phyloP scores from a whole-genome alignment of 2,888 invertebrate genomes.

The Mythimna ferrago region DNA sequence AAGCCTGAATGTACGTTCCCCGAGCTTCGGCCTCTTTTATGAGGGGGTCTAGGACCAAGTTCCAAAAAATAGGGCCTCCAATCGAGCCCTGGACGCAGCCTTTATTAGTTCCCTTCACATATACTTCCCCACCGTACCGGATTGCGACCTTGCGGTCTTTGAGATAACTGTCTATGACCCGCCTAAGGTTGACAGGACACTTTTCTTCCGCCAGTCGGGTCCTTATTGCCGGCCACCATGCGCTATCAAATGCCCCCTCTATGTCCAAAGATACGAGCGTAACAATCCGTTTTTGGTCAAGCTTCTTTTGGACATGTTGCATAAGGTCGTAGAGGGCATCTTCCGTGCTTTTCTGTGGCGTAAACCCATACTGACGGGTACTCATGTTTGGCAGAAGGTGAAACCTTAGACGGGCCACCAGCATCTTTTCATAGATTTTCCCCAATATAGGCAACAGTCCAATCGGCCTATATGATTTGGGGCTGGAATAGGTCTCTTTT shows the following conservation, averaged over 20 bases:
- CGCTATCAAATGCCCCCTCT: background rate
- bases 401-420: no score
- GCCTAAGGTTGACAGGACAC: background rate
- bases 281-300: no score
- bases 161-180: slow-evolving; percentile 10
- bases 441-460: slow-evolving; percentile 10
- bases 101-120: background rate
- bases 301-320: no score
- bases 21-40: no score
- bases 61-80: background rate
- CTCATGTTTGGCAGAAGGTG: no score
- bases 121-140: slow-evolving; percentile 19
- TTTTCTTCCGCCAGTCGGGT: background rate
- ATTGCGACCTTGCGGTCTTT: slow-evolving; percentile 10
- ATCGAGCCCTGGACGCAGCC: slow-evolving; percentile 2
- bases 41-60: no score
- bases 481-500: no score
- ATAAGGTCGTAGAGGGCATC: no score
- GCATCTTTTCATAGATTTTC: background rate
- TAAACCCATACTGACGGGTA: no score
- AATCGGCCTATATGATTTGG: background rate
- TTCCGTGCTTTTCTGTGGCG: no score
- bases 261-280: slow-evolving; percentile 11
- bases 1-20: no score
- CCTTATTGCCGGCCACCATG: no score